A percentile compares a stretch with the other conserved stretches of the same genome.
Evolutionary conservation across 2,888 invertebrate genomes (phyloP).

Genomic region (Buathra laborator): DNA sequence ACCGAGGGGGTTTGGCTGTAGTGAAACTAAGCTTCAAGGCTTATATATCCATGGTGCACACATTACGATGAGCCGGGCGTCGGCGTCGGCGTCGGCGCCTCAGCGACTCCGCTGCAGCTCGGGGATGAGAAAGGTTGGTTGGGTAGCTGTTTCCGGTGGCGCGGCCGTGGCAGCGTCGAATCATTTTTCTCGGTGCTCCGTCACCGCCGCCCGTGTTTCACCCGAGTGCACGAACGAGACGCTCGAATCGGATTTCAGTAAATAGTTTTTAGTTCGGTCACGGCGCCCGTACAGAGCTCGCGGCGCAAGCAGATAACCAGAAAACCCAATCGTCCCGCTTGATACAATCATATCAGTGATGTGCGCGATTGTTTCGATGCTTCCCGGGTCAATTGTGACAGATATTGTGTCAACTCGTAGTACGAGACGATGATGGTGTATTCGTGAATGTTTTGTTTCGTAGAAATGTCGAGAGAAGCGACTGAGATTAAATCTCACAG

Average conservation of each 20-base stretch:
- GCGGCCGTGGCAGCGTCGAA: conserved; percentile 19
- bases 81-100: conserved; percentile 30
- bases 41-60: conserved; percentile 15
- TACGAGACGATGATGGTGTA: neutral
- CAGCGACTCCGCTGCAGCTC: neutral
- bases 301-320: neutral
- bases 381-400: neutral
- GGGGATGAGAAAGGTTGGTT: neutral
- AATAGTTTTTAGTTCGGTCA: no score
- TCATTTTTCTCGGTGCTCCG: neutral
- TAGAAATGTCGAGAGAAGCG: no score
- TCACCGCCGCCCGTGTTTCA: neutral
- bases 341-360: neutral
- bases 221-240: neutral
- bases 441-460: no score
- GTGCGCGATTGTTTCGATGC: neutral
- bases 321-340: neutral
- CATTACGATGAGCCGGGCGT: conserved; percentile 28
- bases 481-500: no score
- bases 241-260: neutral
- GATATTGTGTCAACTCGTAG: neutral
- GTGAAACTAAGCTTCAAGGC: conserved; percentile 12
- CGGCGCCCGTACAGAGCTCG: no score
- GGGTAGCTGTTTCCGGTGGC: conserved; percentile 9
- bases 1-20: conserved; percentile 5